Base-by-base conservation (phyloP, 2,888 invertebrate species). In the Xestia xanthographa region DNA sequence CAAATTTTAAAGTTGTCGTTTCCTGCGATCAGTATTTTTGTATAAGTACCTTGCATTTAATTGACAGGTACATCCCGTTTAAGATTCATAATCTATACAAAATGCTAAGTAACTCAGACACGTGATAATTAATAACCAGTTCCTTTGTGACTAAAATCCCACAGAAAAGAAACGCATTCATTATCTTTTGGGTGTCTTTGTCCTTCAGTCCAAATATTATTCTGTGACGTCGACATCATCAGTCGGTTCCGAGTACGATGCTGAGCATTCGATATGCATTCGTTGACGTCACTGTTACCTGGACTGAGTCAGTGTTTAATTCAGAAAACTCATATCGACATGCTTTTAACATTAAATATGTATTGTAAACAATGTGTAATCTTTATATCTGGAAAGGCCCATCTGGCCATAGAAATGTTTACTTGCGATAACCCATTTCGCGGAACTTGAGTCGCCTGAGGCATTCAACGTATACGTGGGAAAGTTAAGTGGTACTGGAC, bases 251-350 rank as follows among this genome's bases (percentile, higher is more conserved):
- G 45, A 60, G 67, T 68, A 77, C 53, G 70, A 70, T 67, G 41
- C 53, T 38, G 26, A 65, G 66, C 45, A 73, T 78, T 65, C 53
- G 26, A 60, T 70, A 50, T 77, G 62, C 34, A 72, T 38, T 43
- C 26, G 34, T 29, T 82, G 72, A 73, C 70, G 82, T 82, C 82
- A 72, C 56, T 22, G 22, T 72, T 60, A 67, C 78, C 63, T 66
- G 67, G 26, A 53, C 34, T 56, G 78, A 77, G 26, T 73, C 70
- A 62, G 34, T 53, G n/a, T 45, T 69, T 43, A 29, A 66, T 71
- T 67, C 26, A 67, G 60, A 69, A 60, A 69, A 81, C 48, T 45
- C n/a, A 69, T 77, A 66, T 69, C 68, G 48, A 62, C 26, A 66
- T 58, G 43, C 48, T 60, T 34, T 60, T 68, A 45, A 41, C 58